Evolutionary conservation across 1,140 invertebrate species (phyloP).

Genomic region (Nephila pilipes): DNA sequence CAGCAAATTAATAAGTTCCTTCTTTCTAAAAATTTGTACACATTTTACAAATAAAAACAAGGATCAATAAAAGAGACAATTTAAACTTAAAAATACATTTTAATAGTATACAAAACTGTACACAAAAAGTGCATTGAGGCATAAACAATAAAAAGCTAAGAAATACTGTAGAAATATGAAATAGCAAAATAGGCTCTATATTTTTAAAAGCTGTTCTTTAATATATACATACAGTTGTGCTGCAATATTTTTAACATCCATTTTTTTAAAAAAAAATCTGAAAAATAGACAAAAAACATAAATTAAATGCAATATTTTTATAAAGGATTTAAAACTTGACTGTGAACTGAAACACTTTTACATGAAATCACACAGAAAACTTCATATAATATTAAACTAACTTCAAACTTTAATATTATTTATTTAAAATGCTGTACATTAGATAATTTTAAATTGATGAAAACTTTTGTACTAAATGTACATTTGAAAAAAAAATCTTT

Average conservation of each 20-base stretch:
- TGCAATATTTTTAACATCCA: neutral
- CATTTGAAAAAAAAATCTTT: too few relatives aligned
- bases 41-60: too few relatives aligned
- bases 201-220: neutral
- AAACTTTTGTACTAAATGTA: too few relatives aligned
- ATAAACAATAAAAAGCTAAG: conserved; percentile 49
- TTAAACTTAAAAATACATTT: conserved; percentile 44
- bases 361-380: too few relatives aligned
- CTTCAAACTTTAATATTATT: too few relatives aligned
- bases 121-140: conserved; percentile 47
- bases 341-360: too few relatives aligned
- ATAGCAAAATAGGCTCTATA: conserved; percentile 38
- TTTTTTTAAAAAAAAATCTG: neutral
- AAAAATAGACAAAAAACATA: neutral
- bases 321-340: neutral
- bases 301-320: neutral
- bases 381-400: too few relatives aligned
- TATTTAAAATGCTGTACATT: too few relatives aligned
- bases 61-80: neutral
- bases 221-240: neutral
- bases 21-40: too few relatives aligned
- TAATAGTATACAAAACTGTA: conserved; percentile 55
- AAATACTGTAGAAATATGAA: conserved; percentile 43
- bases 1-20: too few relatives aligned
- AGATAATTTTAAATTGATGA: too few relatives aligned